Conservation (phyloP, 2,113 vertebrate genomes). For the Elaphurus davidianus region DNA sequence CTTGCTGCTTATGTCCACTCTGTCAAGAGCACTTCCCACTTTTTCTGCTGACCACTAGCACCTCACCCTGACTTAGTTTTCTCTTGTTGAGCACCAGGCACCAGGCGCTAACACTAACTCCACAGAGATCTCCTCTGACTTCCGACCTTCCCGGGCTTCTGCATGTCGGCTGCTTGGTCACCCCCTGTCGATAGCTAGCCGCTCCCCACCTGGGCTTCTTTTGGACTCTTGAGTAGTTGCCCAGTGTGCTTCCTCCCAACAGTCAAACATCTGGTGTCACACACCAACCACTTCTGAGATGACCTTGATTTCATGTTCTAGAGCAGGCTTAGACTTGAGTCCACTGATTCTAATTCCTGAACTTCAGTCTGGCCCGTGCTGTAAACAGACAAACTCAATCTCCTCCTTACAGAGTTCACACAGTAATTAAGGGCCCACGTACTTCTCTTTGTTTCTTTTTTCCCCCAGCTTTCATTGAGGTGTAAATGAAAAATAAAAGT, state of each 20-base stretch:
- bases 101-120: not conserved
- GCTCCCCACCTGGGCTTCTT: not conserved
- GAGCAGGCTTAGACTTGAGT: not conserved
- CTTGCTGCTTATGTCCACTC: not conserved
- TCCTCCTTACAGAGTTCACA: not conserved
- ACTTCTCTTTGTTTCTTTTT: not conserved
- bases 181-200: not conserved
- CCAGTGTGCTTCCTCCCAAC: not conserved
- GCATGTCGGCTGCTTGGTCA: not conserved
- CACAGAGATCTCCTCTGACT: not conserved
- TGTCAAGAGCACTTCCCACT: not conserved
- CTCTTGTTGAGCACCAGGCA: not conserved
- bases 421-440: not conserved
- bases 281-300: not conserved
- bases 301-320: not conserved
- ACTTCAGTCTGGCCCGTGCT: not conserved
- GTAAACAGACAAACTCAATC: not conserved
- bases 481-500: not conserved
- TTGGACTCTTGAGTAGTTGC: not conserved
- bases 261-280: not conserved
- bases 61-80: not conserved
- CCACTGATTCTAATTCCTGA: not conserved
- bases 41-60: not conserved
- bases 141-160: not conserved
- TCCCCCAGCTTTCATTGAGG: not conserved